phyloP scores from a whole-genome alignment of 2,888 invertebrate genomes.

The Morpho deidamia region DNA sequence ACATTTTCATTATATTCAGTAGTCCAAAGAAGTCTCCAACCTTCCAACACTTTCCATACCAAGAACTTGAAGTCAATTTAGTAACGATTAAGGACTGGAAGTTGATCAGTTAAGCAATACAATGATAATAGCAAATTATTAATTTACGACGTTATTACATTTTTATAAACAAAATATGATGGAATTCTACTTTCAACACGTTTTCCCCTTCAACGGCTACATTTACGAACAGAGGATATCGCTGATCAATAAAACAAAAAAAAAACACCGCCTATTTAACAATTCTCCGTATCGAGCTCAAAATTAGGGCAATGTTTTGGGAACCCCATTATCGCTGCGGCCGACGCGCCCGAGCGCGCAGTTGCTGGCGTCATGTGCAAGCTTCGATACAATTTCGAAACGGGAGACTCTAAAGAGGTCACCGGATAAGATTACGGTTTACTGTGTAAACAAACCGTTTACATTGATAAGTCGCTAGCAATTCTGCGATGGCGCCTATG shows the following conservation, averaged over 20 bases:
- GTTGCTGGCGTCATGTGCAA: conserved; percentile 25
- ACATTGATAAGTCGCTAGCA: conserved; percentile 72
- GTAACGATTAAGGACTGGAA: too few relatives aligned
- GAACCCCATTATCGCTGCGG: conserved; percentile 23
- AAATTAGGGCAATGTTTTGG: conserved; percentile 28
- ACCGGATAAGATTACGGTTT: conserved; percentile 76
- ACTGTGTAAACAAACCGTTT: conserved; percentile 77
- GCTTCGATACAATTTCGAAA: conserved; percentile 69
- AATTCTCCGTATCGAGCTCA: conserved; percentile 22
- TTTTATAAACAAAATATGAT: neutral
- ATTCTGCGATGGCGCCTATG: conserved; percentile 71
- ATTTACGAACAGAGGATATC: conserved; percentile 2
- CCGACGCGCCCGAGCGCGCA: conserved; percentile 9
- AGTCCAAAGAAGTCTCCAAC: too few relatives aligned
- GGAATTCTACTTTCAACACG: neutral
- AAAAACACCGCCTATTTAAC: conserved; percentile 16
- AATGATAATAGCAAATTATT: too few relatives aligned
- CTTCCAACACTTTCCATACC: too few relatives aligned
- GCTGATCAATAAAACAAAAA: conserved; percentile 5
- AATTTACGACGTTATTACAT: neutral
- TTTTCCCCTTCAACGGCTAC: neutral
- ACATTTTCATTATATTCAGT: too few relatives aligned
- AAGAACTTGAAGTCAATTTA: too few relatives aligned
- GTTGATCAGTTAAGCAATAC: too few relatives aligned
- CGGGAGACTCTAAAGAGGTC: conserved; percentile 75